A percentile compares a stretch with the other conserved stretches of the same genome.
Evolutionary conservation across 2,113 vertebrate species (phyloP).

Genomic region (Cynopterus brachyotis): DNA sequence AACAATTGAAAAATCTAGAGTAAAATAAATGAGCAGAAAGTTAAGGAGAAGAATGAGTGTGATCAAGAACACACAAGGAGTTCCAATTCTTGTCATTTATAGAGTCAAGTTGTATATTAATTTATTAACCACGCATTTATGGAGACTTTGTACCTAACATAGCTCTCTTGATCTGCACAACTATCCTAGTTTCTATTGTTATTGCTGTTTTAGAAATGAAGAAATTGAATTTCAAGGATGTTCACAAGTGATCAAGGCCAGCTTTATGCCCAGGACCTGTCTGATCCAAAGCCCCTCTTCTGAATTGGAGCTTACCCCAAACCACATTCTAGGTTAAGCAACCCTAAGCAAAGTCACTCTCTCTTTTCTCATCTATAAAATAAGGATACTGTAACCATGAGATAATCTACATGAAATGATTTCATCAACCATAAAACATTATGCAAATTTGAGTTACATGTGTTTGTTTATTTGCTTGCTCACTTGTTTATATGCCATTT

Average conservation of each 20-base stretch:
- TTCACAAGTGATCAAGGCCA: neutral
- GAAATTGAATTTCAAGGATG: constrained; percentile 38
- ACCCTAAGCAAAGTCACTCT: neutral
- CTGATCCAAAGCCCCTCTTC: neutral
- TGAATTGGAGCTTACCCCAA: neutral
- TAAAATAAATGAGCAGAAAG: neutral
- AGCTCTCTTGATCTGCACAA: neutral
- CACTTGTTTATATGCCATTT: neutral
- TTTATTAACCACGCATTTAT: neutral
- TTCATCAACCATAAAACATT: neutral
- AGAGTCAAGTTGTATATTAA: neutral
- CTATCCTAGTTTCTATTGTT: neutral
- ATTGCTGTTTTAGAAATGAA: constrained; percentile 9
- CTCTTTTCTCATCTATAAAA: neutral
- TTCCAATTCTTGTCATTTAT: neutral
- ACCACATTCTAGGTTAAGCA: neutral
- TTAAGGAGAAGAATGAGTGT: neutral
- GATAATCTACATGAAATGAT: neutral
- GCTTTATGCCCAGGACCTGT: neutral
- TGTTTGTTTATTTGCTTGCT: neutral
- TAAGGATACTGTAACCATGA: neutral
- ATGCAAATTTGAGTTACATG: neutral
- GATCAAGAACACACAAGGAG: neutral
- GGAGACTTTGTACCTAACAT: neutral
- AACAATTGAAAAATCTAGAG: neutral